Evolutionary conservation across 2,888 invertebrate genomes (phyloP), one percentile per base, ranked within the genome.

Genomic region (Phortica okadai): DNA sequence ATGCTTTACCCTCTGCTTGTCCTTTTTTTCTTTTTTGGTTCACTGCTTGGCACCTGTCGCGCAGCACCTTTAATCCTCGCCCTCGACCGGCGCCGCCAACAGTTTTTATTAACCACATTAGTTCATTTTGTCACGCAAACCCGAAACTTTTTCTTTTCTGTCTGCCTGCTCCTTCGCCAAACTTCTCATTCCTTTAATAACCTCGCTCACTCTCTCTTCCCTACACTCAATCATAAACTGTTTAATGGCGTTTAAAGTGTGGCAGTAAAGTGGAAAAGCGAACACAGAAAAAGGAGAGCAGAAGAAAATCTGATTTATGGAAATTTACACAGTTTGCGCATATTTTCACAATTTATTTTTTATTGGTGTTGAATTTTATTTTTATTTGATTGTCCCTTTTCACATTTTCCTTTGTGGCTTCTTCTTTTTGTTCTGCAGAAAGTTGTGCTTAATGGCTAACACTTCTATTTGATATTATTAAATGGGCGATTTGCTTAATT

Each of bases 101-200:
- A 33, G 33, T 33, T 85, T 83, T 86, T 88, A 87, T 86, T 86
- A 87, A 83, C 84, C 82, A 83, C 83, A 83, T 88, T 84, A 89
- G 88, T 84, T 87, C 89, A 86, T 88, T 89, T 86, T 86, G 88
- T 89, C 88, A 88, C 88, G 88, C 89, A 80, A 88, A 84, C 83
- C 80, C 82, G 81, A 82, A 56, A 70, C 66, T 66, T 62, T 62
- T 62, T 62, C 62, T 62, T 25, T 62, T 3, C 14, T 25, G 6
- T 3, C 62, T 16, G 33, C 10, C 62, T 62, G 16, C 56, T 16
- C 8, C 2, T 16, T 14, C 56, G 11, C 56, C 56, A 6, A 16
- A 5, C 5, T 56, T 16, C 5, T 56, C 56, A 2, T 56, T 16
- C 14, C n/a, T 16, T 1, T n/a, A 14, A 56, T 33, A 33, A 5